phyloP scores from a whole-genome alignment of 2,888 invertebrate genomes.

The Spicauda simplicius region DNA sequence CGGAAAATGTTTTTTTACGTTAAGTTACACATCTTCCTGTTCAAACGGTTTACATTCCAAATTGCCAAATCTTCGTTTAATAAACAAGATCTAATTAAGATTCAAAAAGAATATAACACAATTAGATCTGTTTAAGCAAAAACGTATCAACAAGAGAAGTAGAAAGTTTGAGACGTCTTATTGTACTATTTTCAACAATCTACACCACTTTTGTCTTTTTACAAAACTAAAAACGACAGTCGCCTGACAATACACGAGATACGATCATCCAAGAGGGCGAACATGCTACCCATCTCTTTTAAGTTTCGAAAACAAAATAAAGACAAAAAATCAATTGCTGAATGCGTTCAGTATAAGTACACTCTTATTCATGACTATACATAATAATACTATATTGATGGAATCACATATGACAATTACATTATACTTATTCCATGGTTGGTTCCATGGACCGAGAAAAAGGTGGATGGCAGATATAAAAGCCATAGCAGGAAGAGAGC shows the following conservation, averaged over 20 bases:
- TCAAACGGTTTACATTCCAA: neutral
- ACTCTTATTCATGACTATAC: neutral
- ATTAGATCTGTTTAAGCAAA: neutral
- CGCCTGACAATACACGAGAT: constrained; percentile 2
- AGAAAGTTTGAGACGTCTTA: neutral
- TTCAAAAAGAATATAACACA: neutral
- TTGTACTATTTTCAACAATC: neutral
- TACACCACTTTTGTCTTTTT: neutral
- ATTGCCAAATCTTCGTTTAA: neutral
- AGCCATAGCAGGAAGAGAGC: no score
- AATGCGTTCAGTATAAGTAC: neutral
- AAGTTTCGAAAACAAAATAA: neutral
- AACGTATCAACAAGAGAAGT: neutral
- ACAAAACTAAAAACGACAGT: neutral
- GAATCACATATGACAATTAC: no score
- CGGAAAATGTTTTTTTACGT: neutral
- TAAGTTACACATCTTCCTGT: neutral
- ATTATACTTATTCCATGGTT: no score
- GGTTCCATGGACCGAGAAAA: no score
- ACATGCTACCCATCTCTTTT: neutral
- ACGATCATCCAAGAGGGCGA: neutral
- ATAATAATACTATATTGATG: no score
- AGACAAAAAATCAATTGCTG: neutral
- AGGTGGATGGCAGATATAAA: no score
- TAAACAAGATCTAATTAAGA: no score